Evolutionary conservation across 2,888 invertebrate genomes (phyloP).

Genomic region (Amblyjoppa proteus): DNA sequence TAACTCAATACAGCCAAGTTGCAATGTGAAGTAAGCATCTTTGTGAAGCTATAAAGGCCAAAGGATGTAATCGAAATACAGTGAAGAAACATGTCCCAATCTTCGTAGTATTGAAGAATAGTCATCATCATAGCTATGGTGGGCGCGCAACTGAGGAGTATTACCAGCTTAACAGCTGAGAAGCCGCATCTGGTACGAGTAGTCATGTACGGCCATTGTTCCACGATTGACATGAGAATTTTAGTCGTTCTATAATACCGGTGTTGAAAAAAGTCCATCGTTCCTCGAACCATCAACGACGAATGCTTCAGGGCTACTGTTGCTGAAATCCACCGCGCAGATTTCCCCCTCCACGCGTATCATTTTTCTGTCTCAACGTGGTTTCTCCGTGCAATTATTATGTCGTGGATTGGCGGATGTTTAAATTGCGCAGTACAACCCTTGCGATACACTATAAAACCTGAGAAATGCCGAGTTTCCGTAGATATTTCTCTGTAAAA

Average conservation of each 20-base stretch:
- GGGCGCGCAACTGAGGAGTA: constrained; percentile 23
- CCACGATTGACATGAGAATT: constrained; percentile 37
- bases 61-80: not conserved
- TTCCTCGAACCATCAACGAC: not conserved
- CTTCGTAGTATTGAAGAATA: not conserved
- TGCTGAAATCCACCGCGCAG: not conserved
- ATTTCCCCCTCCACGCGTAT: not conserved
- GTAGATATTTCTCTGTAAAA: not conserved
- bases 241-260: constrained; percentile 58
- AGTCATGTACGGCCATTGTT: constrained; percentile 58
- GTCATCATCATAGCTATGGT: constrained; percentile 42
- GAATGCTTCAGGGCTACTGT: not conserved
- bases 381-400: constrained; percentile 20
- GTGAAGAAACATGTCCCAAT: constrained; percentile 38
- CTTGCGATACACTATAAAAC: not conserved
- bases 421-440: constrained; percentile 24
- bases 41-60: too few species aligned
- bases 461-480: not conserved
- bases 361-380: not conserved
- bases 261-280: constrained; percentile 36
- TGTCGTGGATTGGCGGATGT: constrained; percentile 7
- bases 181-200: not conserved
- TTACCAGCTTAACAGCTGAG: constrained; percentile 9
- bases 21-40: too few species aligned
- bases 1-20: too few species aligned